These are phyloP conservation scores for Halocynthia aurantium DNA, from an alignment of 23 tunicate genomes.

Conservation along the genomic window DNA sequence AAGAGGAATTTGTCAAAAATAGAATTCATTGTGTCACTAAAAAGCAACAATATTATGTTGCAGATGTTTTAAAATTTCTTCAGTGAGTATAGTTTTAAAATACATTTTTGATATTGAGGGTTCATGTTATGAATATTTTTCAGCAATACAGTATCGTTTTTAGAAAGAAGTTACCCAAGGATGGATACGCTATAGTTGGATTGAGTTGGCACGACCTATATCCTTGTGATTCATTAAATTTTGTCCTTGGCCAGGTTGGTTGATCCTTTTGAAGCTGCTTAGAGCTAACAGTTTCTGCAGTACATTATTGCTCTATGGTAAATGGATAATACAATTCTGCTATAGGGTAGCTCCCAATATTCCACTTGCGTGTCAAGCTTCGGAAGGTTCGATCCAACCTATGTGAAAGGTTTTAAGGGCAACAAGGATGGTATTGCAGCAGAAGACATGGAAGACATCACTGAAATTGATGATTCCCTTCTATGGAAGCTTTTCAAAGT, in stretches of 20 bases:
- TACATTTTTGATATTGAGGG: background rate
- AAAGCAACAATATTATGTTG: constrained; percentile 58
- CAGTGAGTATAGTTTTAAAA: constrained; percentile 32
- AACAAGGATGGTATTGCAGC: constrained; percentile 41
- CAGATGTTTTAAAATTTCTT: constrained; percentile 53
- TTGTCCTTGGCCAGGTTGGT: constrained; percentile 75
- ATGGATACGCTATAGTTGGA: constrained; percentile 46
- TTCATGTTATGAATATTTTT: background rate
- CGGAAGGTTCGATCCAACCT: constrained; percentile 83
- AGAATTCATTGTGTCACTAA: constrained; percentile 37
- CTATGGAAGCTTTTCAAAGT: constrained; percentile 69
- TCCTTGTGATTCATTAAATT: constrained; percentile 55
- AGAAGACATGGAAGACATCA: constrained; percentile 50
- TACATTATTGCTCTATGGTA: too few relatives aligned
- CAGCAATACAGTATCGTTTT: background rate
- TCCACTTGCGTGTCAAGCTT: constrained; percentile 60
- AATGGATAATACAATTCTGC: background rate
- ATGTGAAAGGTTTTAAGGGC: constrained; percentile 59
- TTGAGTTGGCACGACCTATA: constrained; percentile 67
- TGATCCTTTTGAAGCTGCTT: too few relatives aligned
- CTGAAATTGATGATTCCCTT: constrained; percentile 20
- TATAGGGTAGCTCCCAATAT: constrained; percentile 45
- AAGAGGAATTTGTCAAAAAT: constrained; percentile 1
- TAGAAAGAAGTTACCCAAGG: constrained; percentile 44
- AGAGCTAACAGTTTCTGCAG: too few relatives aligned